phyloP scores from a whole-genome alignment of 2,888 invertebrate genomes.

The Cyclophora punctaria region DNA sequence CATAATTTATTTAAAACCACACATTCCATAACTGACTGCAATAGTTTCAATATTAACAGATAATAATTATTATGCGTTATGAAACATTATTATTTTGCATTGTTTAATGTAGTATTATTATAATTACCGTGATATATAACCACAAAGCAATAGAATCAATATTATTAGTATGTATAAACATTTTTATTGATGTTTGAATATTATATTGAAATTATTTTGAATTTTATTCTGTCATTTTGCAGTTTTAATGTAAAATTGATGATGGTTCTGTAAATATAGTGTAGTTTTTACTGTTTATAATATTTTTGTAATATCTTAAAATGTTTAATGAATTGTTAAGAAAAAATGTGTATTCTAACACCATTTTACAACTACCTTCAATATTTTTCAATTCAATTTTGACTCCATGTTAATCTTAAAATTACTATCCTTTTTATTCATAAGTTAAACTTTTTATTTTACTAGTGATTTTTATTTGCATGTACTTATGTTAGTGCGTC shows the following conservation, averaged over 20 bases:
- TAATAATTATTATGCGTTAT: conserved; percentile 30
- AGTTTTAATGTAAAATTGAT: conserved; percentile 4
- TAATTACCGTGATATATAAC: conserved; percentile 26
- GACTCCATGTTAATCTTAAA: background rate
- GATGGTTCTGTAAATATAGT: conserved; percentile 14
- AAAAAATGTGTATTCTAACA: conserved; percentile 5
- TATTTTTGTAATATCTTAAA: conserved; percentile 9
- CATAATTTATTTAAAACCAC: conserved; percentile 20
- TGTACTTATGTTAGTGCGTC: conserved; percentile 63
- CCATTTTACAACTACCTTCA: conserved; percentile 1
- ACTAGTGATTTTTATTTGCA: conserved; percentile 32
- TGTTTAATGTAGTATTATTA: conserved; percentile 16
- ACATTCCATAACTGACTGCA: conserved; percentile 62
- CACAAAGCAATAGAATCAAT: conserved; percentile 36
- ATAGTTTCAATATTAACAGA: conserved; percentile 45
- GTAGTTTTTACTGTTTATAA: conserved; percentile 9
- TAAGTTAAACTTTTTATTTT: conserved; percentile 21
- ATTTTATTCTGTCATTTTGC: conserved; percentile 4
- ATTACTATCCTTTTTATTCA: conserved; percentile 2
- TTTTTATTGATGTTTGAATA: background rate
- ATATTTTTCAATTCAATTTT: background rate
- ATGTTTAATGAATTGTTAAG: conserved; percentile 11
- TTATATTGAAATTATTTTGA: background rate
- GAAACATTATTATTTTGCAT: conserved; percentile 18
- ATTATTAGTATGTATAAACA: background rate